Percentiles rank a stretch among this genome's conserved stretches.
phyloP scores from a whole-genome alignment of 1,140 invertebrate genomes.

The Leptopilina clavipes region DNA sequence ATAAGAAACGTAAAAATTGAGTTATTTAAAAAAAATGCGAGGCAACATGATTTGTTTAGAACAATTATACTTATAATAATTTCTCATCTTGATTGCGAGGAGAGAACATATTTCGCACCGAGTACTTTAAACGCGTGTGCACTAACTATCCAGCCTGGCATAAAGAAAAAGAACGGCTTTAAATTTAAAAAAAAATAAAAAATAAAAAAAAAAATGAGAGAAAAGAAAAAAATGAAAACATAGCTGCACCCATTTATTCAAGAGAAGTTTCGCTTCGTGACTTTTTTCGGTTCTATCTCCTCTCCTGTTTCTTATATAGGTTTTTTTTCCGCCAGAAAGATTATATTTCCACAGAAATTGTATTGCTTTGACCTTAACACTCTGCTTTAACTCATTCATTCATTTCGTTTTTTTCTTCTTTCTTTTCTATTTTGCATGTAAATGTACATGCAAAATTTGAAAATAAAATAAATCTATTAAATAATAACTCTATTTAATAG shows the following conservation, averaged over 20 bases:
- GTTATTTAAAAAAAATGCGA: neutral
- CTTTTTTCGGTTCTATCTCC: constrained; percentile 6
- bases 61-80: neutral
- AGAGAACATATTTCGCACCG: neutral
- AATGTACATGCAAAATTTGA: too few species aligned
- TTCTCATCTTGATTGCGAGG: neutral
- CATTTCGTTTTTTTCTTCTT: neutral
- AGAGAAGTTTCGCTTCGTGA: constrained; percentile 22
- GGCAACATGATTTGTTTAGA: neutral
- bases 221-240: constrained; percentile 21
- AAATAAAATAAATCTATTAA: too few species aligned
- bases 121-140: constrained; percentile 25
- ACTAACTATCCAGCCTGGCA: constrained; percentile 15
- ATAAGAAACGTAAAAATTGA: too few species aligned
- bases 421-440: too few species aligned
- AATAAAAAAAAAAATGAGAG: constrained; percentile 1
- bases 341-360: constrained; percentile 29
- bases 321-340: neutral
- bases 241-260: constrained; percentile 17
- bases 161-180: neutral
- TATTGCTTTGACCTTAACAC: constrained; percentile 20
- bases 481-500: too few species aligned
- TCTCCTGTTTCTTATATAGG: neutral
- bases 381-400: neutral
- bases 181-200: constrained; percentile 5